Conservation (phyloP, 2,888 invertebrate species). For the Minunthozetes semirufus region DNA sequence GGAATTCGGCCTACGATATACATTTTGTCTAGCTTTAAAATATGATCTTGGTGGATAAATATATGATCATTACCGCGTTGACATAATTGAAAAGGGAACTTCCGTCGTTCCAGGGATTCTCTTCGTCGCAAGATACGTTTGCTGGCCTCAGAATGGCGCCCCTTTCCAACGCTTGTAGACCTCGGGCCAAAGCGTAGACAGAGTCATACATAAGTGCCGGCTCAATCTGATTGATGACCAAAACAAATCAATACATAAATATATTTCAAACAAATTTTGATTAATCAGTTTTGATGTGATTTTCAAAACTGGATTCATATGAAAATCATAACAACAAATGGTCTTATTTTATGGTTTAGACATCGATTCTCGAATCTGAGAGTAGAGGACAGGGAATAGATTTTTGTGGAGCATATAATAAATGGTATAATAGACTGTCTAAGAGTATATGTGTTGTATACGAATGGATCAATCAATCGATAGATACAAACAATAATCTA, state of each 20-base stretch:
- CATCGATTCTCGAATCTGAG: too few species aligned
- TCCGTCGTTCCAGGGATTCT: constrained; percentile 65
- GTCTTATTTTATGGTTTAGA: too few species aligned
- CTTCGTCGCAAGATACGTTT: constrained; percentile 64
- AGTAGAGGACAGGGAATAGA: too few species aligned
- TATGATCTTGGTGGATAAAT: neutral
- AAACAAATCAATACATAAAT: neutral
- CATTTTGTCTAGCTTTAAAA: neutral
- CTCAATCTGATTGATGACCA: constrained; percentile 52
- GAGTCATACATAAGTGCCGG: constrained; percentile 68
- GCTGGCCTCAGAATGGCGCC: constrained; percentile 53
- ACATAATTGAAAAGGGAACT: constrained; percentile 68
- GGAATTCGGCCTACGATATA: constrained; percentile 36
- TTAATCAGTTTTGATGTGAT: neutral
- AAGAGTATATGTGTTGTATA: neutral
- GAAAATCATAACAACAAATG: too few species aligned
- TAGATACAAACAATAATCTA: neutral
- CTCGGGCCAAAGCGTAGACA: constrained; percentile 65
- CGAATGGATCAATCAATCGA: neutral
- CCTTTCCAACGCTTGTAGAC: constrained; percentile 63
- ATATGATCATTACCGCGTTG: constrained; percentile 37
- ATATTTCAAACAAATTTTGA: neutral
- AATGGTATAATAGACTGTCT: neutral
- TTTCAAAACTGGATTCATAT: neutral
- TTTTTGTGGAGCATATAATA: too few species aligned